Base-by-base conservation (phyloP, 2,888 invertebrate genomes). In the Thecocarcelia acutangulata region DNA sequence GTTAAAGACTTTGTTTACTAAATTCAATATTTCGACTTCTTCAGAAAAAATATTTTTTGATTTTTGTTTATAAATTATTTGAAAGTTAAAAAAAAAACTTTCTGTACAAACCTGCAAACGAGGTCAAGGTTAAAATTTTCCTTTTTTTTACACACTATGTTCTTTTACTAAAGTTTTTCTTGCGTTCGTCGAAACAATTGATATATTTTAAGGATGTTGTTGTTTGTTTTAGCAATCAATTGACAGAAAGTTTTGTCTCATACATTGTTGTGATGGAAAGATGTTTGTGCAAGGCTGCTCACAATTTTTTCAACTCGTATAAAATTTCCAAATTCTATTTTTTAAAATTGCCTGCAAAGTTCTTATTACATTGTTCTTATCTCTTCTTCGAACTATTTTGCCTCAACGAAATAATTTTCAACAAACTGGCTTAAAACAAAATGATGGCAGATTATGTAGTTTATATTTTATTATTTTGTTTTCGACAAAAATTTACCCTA, bases 391-490 rank as follows among this genome's bases (percentile, higher is more conserved):
- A 46, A n/a, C 1, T 50, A n/a, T 37, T 46, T 13, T 48, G n/a
- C 12, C 44, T 8, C 15, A 5, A 13, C 15, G 13, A 63, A 19
- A 46, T 24, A 46, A 44, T 24, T 46, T 63, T 28, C 15, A 33
- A 19, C 63, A 46, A 63, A 48, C 4, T 17, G 28, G 44, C 15
- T 28, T 48, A 33, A 33, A 4, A 50, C 19, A 11, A 19, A 64
- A 37, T 63, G 28, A 44, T 46, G 28, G 61, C 46, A 28, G 46
- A 17, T 46, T 61, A 28, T 12, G 15, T 28, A 11, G 40, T 46
- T 44, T 40, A 15, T 17, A 6, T 28, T 1, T 63, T 48, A 28
- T 54, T 28, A 33, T 33, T 28, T 33, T 54, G 0, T 13, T 48
- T 17, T 19, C 37, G n/a, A 2, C 2, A 28, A 63, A 63, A 46